Evolutionary conservation across 2,113 vertebrate species (phyloP), one percentile per base, ranked within the genome.

Genomic region (Petrocephalus microphthalmus): DNA sequence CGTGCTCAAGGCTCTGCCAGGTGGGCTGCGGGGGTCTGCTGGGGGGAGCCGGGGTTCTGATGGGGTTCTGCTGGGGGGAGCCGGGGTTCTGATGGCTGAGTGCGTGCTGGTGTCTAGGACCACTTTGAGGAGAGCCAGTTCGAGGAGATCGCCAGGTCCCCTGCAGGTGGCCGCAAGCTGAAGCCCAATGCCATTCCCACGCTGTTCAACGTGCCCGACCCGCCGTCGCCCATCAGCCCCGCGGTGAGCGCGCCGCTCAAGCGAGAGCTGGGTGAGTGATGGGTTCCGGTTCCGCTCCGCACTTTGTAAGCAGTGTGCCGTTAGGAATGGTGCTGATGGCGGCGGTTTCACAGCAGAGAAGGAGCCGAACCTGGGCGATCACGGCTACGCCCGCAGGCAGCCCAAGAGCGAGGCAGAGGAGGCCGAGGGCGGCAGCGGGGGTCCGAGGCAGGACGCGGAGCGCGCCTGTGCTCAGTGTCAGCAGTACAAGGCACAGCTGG

Each of bases 111-210:
- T 53, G 53, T 10, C 4, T 88, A 96, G 96, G 95, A 96, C 74
- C 96, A 96, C 87, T 96, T 96, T 91, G 95, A 96, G 89, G 93
- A 93, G 82, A 96, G 94, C 78, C 96, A 96, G 93, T 96, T 96
- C 91, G 96, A 96, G 67, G 96, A 96, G 90, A 93, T 96, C 3
- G 96, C 96, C 37, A 93, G 95, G 84, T 96, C 95, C 88, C 93
- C 96, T 19, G 93, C 95, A 2, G 96, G 96, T 45, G 95, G 95
- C 0, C 95, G 93, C 91, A 96, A 96, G 90, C 91, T 96, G 56
- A 96, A 95, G 90, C 96, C 96, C 78, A 96, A 96, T 60, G 96
- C 96, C 8, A 93, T 96, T 54, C 96, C 96, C 3, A 96, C 95
- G 49, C 89, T 96, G 29, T 96, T 96, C 89, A 94, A 90, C 54